Base-by-base conservation (phyloP, 2,113 vertebrate genomes). In the Brienomyrus longianalis region DNA sequence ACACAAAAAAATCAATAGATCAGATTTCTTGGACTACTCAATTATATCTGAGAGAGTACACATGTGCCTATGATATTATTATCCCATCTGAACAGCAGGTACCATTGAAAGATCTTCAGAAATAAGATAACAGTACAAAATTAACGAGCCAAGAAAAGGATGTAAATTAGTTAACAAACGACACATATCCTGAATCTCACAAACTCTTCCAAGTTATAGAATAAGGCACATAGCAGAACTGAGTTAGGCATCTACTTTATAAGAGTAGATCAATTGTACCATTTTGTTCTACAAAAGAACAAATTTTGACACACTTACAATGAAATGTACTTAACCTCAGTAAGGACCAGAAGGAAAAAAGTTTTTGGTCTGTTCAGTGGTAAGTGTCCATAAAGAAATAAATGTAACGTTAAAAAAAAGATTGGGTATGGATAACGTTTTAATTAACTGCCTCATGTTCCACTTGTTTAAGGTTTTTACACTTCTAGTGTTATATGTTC, bases 61-160 rank as follows among this genome's bases (percentile, higher is more conserved):
- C 97, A 97, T 97, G 97, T 97, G 97, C 97, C 97, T 97, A 98
- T 98, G 97, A 98, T 98, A 98, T 97, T 96, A 97, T 96, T 97
- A 96, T 97, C 97, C 96, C 95, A 96, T 97, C 97, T 97, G 92
- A 97, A 97, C 97, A 98, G 97, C 97, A 97, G 97, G 97, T 97
- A 98, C 97, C 97, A 98, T 98, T 97, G 97, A 98, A 98, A 98
- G 97, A 97, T 97, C 97, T 97, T 97, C 97, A 96, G 97, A 98
- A 98, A 98, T 97, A 96, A 98, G 97, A 99, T 97, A 97, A 98
- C 97, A 97, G 97, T 99, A 99, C 98, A 99, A 99, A 99, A 98
- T 97, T 98, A 98, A 97, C 97, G 98, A 98, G 97, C 97, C 97
- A 98, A 98, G 96, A 96, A 97, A 97, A 98, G 97, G 97, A 97